phyloP scores from a whole-genome alignment of 2,797 vertebrate genomes.

The Holocentrus rufus region DNA sequence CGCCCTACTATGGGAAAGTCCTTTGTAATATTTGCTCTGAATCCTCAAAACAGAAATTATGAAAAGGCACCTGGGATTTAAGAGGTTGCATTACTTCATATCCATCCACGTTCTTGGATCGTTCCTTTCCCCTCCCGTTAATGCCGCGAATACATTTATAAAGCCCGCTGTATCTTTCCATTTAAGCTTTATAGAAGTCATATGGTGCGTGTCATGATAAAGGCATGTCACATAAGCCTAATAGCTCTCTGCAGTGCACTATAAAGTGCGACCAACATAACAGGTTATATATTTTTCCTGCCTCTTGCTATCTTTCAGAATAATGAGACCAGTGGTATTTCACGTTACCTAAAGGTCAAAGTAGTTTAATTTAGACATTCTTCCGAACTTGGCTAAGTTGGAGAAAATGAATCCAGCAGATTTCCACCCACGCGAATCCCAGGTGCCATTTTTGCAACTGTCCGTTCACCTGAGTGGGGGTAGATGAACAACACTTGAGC shows the following conservation, averaged over 20 bases:
- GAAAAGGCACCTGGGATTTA: conserved; percentile 34
- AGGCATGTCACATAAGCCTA: conserved; percentile 50
- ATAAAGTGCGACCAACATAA: conserved; percentile 53
- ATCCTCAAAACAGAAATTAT: conserved; percentile 27
- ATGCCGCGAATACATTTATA: conserved; percentile 14
- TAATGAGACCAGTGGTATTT: conserved; percentile 77
- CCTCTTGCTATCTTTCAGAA: conserved; percentile 60
- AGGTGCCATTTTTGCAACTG: conserved; percentile 22
- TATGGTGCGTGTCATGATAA: conserved; percentile 62
- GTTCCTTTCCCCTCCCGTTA: not conserved
- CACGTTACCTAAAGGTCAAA: conserved; percentile 70
- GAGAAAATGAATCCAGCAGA: conserved; percentile 58
- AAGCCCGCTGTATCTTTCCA: conserved; percentile 8
- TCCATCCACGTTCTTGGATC: not conserved
- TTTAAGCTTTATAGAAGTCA: conserved; percentile 26
- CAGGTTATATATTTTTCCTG: conserved; percentile 43
- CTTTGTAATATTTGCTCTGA: conserved; percentile 35
- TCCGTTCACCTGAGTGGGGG: conserved; percentile 31
- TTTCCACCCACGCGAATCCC: conserved; percentile 43
- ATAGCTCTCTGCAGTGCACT: conserved; percentile 26
- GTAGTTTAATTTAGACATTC: conserved; percentile 73
- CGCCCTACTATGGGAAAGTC: conserved; percentile 11
- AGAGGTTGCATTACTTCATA: conserved; percentile 18
- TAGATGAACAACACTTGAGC: conserved; percentile 20
- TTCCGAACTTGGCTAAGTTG: conserved; percentile 49